Evolutionary conservation across 2,797 vertebrate genomes (phyloP).

Genomic region (Gila robusta): DNA sequence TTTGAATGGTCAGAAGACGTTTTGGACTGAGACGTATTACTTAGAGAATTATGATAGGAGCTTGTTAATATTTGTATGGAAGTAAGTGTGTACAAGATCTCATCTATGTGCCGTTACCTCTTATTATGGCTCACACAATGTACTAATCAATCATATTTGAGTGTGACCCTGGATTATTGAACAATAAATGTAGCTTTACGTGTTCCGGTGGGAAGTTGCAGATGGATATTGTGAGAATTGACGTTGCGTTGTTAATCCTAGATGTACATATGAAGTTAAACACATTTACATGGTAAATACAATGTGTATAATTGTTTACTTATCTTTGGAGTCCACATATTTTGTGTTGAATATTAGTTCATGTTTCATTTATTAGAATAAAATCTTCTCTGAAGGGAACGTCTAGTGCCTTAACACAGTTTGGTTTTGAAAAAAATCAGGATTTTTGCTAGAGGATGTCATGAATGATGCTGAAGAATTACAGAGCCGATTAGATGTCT

Average conservation of each 20-base stretch:
- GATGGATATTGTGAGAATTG: slow-evolving; percentile 58
- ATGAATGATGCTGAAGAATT: slow-evolving; percentile 64
- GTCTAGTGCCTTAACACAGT: slow-evolving; percentile 53
- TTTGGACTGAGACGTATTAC: slow-evolving; percentile 39
- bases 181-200: slow-evolving; percentile 64
- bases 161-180: slow-evolving; percentile 51
- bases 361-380: slow-evolving; percentile 47
- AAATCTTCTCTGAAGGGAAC: slow-evolving; percentile 52
- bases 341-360: slow-evolving; percentile 43
- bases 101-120: slow-evolving; percentile 52
- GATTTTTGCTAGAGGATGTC: slow-evolving; percentile 63
- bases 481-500: slow-evolving; percentile 64
- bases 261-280: slow-evolving; percentile 64
- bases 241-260: slow-evolving; percentile 50
- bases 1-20: slow-evolving; percentile 63
- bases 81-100: slow-evolving; percentile 54
- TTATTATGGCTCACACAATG: slow-evolving; percentile 68
- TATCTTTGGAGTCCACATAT: slow-evolving; percentile 59
- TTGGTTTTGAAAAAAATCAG: slow-evolving; percentile 57
- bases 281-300: slow-evolving; percentile 54
- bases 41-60: slow-evolving; percentile 34
- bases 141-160: slow-evolving; percentile 61
- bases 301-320: slow-evolving; percentile 66
- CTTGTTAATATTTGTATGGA: slow-evolving; percentile 29
- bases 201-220: slow-evolving; percentile 55